Evolutionary conservation across 2,113 vertebrate species (phyloP).

Genomic region (Zosterops borbonicus): DNA sequence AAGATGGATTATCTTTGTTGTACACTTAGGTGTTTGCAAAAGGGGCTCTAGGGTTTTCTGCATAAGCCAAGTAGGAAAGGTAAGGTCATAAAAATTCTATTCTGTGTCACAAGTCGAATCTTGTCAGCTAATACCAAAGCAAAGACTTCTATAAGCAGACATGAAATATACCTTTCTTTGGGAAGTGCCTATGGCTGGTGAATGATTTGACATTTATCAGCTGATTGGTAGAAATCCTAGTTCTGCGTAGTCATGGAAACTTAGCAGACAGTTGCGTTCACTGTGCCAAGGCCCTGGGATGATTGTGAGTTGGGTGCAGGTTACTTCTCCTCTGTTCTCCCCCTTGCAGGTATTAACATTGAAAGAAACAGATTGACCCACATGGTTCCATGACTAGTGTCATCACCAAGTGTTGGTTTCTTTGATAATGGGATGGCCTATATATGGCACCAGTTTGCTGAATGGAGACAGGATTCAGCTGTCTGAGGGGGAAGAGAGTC

Average conservation of each 20-base stretch:
- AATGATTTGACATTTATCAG: slow-evolving; percentile 34
- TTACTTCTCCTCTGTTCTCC: background rate
- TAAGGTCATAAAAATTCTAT: slow-evolving; percentile 43
- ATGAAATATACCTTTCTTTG: slow-evolving; percentile 39
- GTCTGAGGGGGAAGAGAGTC: background rate
- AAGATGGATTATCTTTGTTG: slow-evolving; percentile 64
- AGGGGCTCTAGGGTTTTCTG: slow-evolving; percentile 2
- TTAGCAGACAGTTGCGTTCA: background rate
- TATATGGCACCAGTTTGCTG: background rate
- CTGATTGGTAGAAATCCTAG: background rate
- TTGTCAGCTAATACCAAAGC: background rate
- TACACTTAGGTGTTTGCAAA: slow-evolving; percentile 40
- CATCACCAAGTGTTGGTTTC: no score
- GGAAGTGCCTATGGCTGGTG: slow-evolving; percentile 12
- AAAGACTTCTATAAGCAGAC: slow-evolving; percentile 24
- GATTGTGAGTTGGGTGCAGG: background rate
- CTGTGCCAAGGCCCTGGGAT: background rate
- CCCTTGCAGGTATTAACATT: background rate
- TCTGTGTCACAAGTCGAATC: slow-evolving; percentile 32
- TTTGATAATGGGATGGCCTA: background rate
- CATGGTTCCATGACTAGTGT: background rate
- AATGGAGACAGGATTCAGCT: background rate
- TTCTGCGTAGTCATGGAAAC: background rate
- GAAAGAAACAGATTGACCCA: background rate
- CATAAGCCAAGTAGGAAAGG: slow-evolving; percentile 21